Conservation (phyloP, 2,888 invertebrate genomes). For the Lycaena phlaeas region DNA sequence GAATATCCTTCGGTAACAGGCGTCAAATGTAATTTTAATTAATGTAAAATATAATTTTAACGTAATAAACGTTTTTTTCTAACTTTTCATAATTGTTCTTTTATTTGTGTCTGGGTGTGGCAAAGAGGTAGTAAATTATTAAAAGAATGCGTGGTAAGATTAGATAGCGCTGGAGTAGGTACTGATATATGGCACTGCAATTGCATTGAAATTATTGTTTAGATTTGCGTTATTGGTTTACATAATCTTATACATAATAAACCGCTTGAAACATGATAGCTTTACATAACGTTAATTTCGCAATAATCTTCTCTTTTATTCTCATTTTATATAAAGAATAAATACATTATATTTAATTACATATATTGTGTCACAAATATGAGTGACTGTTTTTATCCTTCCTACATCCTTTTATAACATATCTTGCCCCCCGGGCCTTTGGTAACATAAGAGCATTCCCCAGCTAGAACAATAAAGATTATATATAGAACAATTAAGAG, state of each 20-base stretch:
- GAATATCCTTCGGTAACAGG: conserved; percentile 96
- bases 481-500: no score
- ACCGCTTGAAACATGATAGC: no score
- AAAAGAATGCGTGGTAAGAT: conserved; percentile 28
- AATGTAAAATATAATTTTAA: conserved; percentile 26
- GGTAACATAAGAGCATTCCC: no score
- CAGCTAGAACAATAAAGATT: no score
- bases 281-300: no score
- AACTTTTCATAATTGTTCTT: conserved; percentile 29
- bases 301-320: no score
- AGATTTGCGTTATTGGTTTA: conserved; percentile 4
- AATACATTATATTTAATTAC: no score
- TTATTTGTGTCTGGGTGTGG: conserved; percentile 26
- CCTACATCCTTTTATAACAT: no score
- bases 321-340: no score
- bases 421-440: no score
- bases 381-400: neutral
- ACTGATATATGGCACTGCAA: conserved; percentile 1
- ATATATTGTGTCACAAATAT: no score
- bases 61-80: conserved; percentile 45
- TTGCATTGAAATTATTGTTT: conserved; percentile 4
- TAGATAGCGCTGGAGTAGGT: conserved; percentile 29
- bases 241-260: neutral
- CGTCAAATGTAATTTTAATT: conserved; percentile 87
- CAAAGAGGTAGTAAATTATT: no score